Percentiles rank a stretch among this genome's conserved stretches.
Conservation (phyloP, 2,797 vertebrate species). For the Nyctalus aviator region DNA sequence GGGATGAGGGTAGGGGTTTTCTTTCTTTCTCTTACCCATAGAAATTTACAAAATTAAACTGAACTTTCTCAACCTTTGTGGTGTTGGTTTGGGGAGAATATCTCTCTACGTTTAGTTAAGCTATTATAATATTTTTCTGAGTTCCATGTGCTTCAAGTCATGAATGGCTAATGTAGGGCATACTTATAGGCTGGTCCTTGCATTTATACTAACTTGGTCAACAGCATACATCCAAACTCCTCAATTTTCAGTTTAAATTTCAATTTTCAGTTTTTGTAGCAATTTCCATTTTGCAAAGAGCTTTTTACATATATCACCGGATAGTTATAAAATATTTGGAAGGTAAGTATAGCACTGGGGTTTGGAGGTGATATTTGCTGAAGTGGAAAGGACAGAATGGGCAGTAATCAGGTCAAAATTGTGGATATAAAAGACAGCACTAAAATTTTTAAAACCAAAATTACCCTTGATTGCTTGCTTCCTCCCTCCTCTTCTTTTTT, state of each 20-base stretch:
- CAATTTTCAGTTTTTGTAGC: constrained; percentile 18
- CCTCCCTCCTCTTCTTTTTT: background rate
- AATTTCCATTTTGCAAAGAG: constrained; percentile 17
- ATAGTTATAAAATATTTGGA: constrained; percentile 25
- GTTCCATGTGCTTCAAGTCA: background rate
- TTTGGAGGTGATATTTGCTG: background rate
- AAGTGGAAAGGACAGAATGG: background rate
- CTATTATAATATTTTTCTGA: background rate
- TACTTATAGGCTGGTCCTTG: background rate
- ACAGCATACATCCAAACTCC: constrained; percentile 21
- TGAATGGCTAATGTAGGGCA: background rate
- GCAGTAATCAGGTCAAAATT: background rate
- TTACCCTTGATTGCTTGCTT: background rate
- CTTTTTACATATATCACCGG: constrained; percentile 16
- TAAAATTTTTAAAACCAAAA: background rate
- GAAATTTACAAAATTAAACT: background rate
- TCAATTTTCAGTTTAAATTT: constrained; percentile 43
- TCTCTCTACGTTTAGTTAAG: background rate
- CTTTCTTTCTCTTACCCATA: constrained; percentile 31
- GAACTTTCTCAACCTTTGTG: background rate
- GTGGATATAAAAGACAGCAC: background rate
- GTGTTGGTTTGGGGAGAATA: constrained; percentile 36
- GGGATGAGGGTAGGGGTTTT: background rate
- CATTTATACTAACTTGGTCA: background rate
- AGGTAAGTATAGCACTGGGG: background rate